Conservation (phyloP, 2,888 invertebrate genomes). For the Noctua pronuba region DNA sequence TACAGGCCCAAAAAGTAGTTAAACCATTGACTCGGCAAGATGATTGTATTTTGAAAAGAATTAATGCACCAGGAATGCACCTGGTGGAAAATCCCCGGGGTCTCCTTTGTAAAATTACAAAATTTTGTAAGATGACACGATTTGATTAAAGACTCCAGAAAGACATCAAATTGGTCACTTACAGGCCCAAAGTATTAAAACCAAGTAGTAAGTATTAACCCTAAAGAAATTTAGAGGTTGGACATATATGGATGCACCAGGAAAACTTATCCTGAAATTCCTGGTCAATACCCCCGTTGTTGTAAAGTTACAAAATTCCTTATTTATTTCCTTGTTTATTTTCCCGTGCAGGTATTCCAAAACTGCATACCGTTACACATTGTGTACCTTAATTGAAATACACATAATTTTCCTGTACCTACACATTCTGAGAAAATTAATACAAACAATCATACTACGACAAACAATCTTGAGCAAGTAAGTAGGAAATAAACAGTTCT, state of each 20-base stretch:
- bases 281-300: too few species aligned
- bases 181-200: neutral
- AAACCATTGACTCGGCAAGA: neutral
- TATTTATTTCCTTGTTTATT: conserved; percentile 7
- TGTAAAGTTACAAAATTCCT: neutral
- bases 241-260: too few species aligned
- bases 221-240: too few species aligned
- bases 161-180: neutral
- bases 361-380: conserved; percentile 10
- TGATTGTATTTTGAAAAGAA: neutral
- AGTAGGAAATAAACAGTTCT: conserved; percentile 44
- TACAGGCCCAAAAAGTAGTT: neutral
- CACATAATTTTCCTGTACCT: conserved; percentile 53
- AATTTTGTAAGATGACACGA: neutral
- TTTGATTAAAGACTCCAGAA: neutral
- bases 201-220: too few species aligned
- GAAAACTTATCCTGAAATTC: too few species aligned
- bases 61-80: neutral
- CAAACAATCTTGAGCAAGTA: conserved; percentile 17
- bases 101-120: neutral
- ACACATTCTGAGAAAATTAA: conserved; percentile 45
- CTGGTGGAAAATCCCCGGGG: neutral
- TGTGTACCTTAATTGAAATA: conserved; percentile 22
- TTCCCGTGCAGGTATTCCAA: neutral
- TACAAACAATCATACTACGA: conserved; percentile 29